Percentiles rank a stretch among this genome's conserved stretches.
Evolutionary conservation across 2,888 invertebrate species (phyloP).

Genomic region (Drosophila kuntzei): DNA sequence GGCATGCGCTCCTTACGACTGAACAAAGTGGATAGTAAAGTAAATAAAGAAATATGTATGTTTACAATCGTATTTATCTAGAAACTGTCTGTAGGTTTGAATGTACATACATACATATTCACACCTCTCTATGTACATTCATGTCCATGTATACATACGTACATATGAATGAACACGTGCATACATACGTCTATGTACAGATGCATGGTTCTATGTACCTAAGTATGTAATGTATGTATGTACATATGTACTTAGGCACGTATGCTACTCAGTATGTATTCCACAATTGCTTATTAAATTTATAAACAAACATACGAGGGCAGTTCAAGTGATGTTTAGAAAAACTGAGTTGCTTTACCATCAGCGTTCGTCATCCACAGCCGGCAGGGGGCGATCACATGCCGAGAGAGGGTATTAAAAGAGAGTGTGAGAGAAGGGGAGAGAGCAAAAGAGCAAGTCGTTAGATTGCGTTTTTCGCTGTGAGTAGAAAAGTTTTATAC

Average conservation of each 20-base stretch:
- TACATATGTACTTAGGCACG: constrained; percentile 2
- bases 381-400: constrained; percentile 11
- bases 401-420: constrained; percentile 2
- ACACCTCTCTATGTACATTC: constrained; percentile 13
- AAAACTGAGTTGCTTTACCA: constrained; percentile 1
- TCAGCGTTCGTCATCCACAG: constrained; percentile 8
- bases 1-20: constrained; percentile 33
- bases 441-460: constrained; percentile 5
- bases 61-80: constrained; percentile 31
- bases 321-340: constrained; percentile 86
- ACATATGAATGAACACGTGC: not conserved
- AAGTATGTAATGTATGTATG: not conserved
- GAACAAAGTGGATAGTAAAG: constrained; percentile 50
- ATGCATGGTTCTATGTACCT: not conserved
- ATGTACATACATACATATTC: constrained; percentile 10
- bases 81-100: constrained; percentile 19
- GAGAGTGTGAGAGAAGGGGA: not conserved
- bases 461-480: not conserved
- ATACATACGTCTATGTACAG: constrained; percentile 4
- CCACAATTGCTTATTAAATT: constrained; percentile 18
- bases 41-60: constrained; percentile 42
- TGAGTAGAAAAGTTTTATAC: constrained; percentile 1
- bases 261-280: constrained; percentile 15
- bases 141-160: constrained; percentile 12
- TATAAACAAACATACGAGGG: constrained; percentile 86